Evolutionary conservation across 37 sponge, comb jelly and placozoan species (phyloP).

Genomic region (Dysidea cf. avara): DNA sequence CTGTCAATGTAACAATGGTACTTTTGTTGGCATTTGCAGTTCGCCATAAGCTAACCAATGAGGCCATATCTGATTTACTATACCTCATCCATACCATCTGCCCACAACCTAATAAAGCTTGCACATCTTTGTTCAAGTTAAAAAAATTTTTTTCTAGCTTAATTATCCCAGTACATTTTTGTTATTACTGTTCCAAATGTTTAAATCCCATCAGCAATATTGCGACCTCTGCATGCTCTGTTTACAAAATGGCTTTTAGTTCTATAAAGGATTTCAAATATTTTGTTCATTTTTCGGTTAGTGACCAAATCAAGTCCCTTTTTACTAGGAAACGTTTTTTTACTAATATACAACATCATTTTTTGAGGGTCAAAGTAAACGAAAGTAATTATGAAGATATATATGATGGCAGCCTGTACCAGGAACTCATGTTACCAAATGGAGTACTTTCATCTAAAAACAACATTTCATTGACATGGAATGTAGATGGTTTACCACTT

Average conservation of each 20-base stretch:
- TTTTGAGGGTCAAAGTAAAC: too few species aligned
- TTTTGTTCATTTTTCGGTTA: constrained; percentile 7
- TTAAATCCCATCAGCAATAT: too few species aligned
- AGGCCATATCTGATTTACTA: constrained; percentile 2
- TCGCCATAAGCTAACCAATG: constrained; percentile 10
- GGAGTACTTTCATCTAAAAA: neutral
- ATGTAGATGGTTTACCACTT: constrained; percentile 9
- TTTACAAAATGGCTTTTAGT: neutral
- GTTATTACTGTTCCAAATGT: too few species aligned
- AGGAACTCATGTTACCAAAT: neutral
- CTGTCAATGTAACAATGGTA: too few species aligned
- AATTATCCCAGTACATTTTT: too few species aligned
- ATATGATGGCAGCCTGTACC: neutral
- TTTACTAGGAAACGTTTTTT: too few species aligned
- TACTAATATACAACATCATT: too few species aligned
- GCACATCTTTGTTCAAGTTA: constrained; percentile 8
- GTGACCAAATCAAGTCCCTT: too few species aligned
- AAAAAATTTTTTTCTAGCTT: neutral
- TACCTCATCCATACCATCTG: neutral
- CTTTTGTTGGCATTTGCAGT: neutral
- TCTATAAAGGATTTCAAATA: neutral
- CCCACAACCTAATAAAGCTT: neutral
- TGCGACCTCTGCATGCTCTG: neutral
- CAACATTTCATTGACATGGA: constrained; percentile 1
- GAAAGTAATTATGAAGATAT: neutral